Evolutionary conservation across 2,797 vertebrate genomes (phyloP).

Genomic region (Nannoperca obscura): DNA sequence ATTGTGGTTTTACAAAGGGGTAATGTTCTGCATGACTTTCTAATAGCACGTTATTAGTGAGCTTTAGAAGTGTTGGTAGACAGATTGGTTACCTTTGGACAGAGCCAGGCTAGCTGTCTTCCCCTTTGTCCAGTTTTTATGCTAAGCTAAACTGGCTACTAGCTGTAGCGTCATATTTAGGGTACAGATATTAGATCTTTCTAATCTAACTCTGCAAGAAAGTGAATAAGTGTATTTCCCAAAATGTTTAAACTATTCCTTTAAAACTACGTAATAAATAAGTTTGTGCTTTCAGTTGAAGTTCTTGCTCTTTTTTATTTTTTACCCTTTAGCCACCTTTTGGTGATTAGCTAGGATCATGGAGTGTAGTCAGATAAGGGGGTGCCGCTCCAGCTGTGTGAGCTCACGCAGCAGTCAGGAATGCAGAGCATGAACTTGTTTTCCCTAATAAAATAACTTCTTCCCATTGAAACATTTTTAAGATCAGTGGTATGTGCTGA

Average conservation of each 20-base stretch:
- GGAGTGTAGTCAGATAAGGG: slow-evolving; percentile 50
- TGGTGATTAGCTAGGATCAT: slow-evolving; percentile 45
- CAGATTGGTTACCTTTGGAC: too few relatives aligned
- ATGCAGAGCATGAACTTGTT: slow-evolving; percentile 60
- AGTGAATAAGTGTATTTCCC: background rate
- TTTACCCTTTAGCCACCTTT: slow-evolving; percentile 2
- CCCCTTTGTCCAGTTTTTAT: background rate
- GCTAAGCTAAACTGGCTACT: background rate
- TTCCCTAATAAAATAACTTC: slow-evolving; percentile 70
- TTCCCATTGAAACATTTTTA: slow-evolving; percentile 42
- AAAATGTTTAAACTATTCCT: rapidly evolving
- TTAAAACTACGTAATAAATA: background rate
- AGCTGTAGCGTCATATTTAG: background rate
- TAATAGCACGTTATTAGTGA: background rate
- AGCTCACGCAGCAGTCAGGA: slow-evolving; percentile 63
- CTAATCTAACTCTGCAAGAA: background rate
- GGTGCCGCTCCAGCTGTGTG: slow-evolving; percentile 76
- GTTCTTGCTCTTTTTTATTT: background rate
- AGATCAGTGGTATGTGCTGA: slow-evolving; percentile 20
- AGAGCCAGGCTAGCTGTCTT: background rate
- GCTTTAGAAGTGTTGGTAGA: background rate
- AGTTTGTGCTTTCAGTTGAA: background rate
- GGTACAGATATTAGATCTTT: background rate
- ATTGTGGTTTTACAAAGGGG: background rate
- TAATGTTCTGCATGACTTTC: background rate